Percentiles rank a stretch among this genome's conserved stretches.
These are phyloP conservation scores for Crocidura indochinensis DNA, from an alignment of 2,797 vertebrate genomes.

Conservation along the genomic window DNA sequence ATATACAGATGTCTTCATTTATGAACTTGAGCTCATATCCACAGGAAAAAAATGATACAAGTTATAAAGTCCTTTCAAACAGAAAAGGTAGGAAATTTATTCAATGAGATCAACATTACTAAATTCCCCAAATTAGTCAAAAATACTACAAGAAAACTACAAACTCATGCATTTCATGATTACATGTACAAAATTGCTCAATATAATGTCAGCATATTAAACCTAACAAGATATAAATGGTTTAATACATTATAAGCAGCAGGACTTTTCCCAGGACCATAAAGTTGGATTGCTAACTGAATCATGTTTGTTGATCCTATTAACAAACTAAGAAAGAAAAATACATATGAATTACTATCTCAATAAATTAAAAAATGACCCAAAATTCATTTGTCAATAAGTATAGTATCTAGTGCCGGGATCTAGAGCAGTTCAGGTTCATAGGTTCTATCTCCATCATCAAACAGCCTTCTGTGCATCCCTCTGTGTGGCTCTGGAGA, in stretches of 20 bases:
- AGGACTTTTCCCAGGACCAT: conserved; percentile 10
- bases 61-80: conserved; percentile 41
- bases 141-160: conserved; percentile 1
- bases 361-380: background rate
- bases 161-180: background rate
- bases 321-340: conserved; percentile 45
- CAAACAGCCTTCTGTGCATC: too few relatives aligned
- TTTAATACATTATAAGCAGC: background rate
- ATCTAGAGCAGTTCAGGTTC: too few relatives aligned
- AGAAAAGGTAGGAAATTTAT: background rate
- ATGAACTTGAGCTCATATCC: conserved; percentile 3
- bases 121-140: conserved; percentile 9
- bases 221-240: background rate
- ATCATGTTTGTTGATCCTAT: conserved; percentile 44
- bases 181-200: conserved; percentile 36
- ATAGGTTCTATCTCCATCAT: too few relatives aligned
- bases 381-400: too few relatives aligned
- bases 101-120: conserved; percentile 20
- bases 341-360: background rate
- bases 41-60: conserved; percentile 20
- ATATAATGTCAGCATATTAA: conserved; percentile 9
- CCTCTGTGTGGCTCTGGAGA: too few relatives aligned
- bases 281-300: conserved; percentile 22
- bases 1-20: background rate
- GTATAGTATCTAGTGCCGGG: too few relatives aligned